Evolutionary conservation across 2,888 invertebrate species (phyloP).

Genomic region (Dione vanillae): DNA sequence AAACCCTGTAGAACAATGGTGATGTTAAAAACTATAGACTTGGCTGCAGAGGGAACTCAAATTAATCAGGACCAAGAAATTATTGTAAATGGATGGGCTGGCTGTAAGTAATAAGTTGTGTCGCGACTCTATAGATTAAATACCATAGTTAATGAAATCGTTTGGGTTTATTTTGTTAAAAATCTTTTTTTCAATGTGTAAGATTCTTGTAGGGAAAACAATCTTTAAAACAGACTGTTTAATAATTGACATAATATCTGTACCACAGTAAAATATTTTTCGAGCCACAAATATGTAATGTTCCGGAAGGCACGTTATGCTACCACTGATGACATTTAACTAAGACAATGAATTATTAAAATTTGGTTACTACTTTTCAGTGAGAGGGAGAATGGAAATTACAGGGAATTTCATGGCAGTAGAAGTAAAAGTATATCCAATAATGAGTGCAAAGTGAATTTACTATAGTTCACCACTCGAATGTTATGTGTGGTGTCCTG

Average conservation of each 20-base stretch:
- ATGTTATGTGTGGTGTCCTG: constrained; percentile 72
- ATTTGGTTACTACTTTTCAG: constrained; percentile 45
- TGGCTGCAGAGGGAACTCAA: constrained; percentile 51
- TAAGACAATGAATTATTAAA: background rate
- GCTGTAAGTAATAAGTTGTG: constrained; percentile 39
- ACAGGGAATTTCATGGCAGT: constrained; percentile 61
- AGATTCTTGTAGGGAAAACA: too few relatives aligned
- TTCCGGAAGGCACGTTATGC: too few relatives aligned
- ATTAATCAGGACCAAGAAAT: constrained; percentile 56
- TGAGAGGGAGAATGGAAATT: constrained; percentile 64
- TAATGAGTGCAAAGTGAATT: constrained; percentile 52
- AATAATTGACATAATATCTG: too few relatives aligned
- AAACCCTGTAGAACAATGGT: constrained; percentile 61
- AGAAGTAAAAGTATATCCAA: constrained; percentile 54
- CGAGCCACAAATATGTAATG: too few relatives aligned
- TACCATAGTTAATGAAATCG: background rate
- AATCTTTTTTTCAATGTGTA: too few relatives aligned
- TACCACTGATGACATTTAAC: too few relatives aligned
- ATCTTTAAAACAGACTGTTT: too few relatives aligned
- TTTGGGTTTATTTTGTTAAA: background rate
- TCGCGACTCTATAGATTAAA: too few relatives aligned
- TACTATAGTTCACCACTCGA: constrained; percentile 59
- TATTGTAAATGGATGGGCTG: constrained; percentile 66
- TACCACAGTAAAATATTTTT: too few relatives aligned
- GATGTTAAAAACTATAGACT: constrained; percentile 53